Evolutionary conservation across 2,797 vertebrate species (phyloP).

Genomic region (Anas bernieri): DNA sequence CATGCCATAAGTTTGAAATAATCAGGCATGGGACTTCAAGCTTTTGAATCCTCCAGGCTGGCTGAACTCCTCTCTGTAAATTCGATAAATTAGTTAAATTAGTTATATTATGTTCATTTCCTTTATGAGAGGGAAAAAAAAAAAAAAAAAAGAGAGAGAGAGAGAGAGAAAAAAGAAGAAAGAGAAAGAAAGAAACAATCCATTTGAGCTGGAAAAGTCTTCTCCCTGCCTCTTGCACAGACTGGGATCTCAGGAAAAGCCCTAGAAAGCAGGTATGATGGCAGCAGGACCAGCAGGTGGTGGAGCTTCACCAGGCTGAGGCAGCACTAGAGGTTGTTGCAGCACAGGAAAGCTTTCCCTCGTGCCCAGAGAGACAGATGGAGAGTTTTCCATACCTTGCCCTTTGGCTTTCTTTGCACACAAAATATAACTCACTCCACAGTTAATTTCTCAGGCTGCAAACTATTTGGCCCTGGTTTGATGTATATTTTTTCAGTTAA

Average conservation of each 20-base stretch:
- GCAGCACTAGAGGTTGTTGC: not conserved
- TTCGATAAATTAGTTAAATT: not conserved
- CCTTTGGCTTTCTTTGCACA: not conserved
- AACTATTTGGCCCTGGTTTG: not conserved
- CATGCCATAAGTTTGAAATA: not conserved
- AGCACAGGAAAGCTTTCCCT: not conserved
- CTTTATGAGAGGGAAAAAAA: not conserved
- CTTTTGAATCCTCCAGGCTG: not conserved
- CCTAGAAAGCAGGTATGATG: fast-evolving
- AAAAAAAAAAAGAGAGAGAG: too few relatives aligned
- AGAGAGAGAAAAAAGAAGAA: not conserved
- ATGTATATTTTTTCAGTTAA: not conserved
- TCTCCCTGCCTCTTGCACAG: not conserved
- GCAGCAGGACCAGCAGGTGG: not conserved
- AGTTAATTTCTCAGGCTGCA: not conserved
- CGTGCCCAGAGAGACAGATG: not conserved
- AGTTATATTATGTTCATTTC: not conserved
- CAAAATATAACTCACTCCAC: not conserved
- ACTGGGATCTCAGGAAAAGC: not conserved
- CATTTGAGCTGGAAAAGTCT: not conserved
- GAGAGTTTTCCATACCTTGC: not conserved
- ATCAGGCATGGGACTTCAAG: not conserved
- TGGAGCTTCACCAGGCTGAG: not conserved
- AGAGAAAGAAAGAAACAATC: not conserved
- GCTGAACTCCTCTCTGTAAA: not conserved